Evolutionary conservation across 2,797 vertebrate genomes (phyloP), one percentile per base, ranked within the genome.

Genomic region (Karalla daura): DNA sequence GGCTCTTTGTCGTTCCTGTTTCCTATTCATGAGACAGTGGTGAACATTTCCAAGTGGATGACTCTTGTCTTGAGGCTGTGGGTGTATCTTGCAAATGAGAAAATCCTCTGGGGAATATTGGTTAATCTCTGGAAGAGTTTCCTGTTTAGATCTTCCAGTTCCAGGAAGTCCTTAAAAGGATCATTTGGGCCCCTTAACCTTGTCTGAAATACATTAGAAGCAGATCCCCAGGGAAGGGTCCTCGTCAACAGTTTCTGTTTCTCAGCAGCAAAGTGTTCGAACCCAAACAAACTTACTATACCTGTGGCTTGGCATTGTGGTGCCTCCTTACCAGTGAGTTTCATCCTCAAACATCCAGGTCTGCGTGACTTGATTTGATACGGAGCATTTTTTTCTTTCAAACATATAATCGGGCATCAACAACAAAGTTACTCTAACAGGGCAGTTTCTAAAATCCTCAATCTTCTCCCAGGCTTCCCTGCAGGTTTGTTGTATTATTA

Each of bases 101-200:
- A 60, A 55, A 64, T 59, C 36, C 63, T 53, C 36, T 14, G 13
- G 35, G 56, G 14, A 32, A n/a, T 35, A 18, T 39, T 21, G 60
- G 43, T 3, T 28, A 13, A 53, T 52, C 56, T 55, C 17, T 44
- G 41, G 44, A 36, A 66, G 63, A 32, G 36, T 74, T 88, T 86
- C 80, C 77, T 85, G 66, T 81, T 76, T 66, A 43, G 70, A 50
- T 63, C 21, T 53, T 37, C 25, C 21, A 54, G 41, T 63, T 70
- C 62, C 56, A 83, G 70, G 78, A 81, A 82, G 40, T 67, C 67
- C 71, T 17, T 70, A 69, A 54, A 84, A 60, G 51, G 53, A 51
- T 21, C 52, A 12, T 43, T 64, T 33, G 46, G 40, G 61, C 71
- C 61, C 45, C 37, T 50, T 13, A 62, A 49, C 58, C 35, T 73